Conservation (phyloP, 2,797 vertebrate genomes). For the Sebastolobus alascanus region DNA sequence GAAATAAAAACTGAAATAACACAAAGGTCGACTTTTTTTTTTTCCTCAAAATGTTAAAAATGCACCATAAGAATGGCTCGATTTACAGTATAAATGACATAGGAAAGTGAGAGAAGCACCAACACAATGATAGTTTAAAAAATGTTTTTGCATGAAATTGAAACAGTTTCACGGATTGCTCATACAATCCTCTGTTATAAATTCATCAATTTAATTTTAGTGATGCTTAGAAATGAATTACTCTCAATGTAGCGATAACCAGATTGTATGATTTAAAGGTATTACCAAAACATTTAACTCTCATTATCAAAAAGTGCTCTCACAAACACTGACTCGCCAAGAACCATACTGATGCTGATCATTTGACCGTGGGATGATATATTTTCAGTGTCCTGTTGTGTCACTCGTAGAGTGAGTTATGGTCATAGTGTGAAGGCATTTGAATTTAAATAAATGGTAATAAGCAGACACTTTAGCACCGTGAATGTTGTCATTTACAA, state of each 20-base stretch:
- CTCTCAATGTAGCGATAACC: conserved; percentile 42
- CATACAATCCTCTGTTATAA: conserved; percentile 71
- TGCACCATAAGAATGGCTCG: conserved; percentile 83
- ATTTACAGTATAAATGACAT: conserved; percentile 83
- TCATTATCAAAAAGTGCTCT: conserved; percentile 89
- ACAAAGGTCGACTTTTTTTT: conserved; percentile 45
- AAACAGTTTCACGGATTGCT: conserved; percentile 74
- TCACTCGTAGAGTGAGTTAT: conserved; percentile 77
- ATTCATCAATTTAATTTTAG: conserved; percentile 75
- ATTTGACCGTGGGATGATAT: conserved; percentile 78
- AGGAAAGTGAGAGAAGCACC: conserved; percentile 89
- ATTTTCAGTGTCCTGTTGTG: conserved; percentile 61
- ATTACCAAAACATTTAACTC: conserved; percentile 84
- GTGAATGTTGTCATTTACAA: conserved; percentile 88
- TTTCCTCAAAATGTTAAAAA: conserved; percentile 79
- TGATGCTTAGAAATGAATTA: conserved; percentile 75
- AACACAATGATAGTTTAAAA: conserved; percentile 81
- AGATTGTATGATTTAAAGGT: conserved; percentile 79
- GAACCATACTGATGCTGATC: conserved; percentile 81
- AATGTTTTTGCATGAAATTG: conserved; percentile 83
- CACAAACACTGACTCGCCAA: conserved; percentile 85
- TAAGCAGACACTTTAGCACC: conserved; percentile 94
- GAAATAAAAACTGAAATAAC: conserved; percentile 58
- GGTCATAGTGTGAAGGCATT: conserved; percentile 85
- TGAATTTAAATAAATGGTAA: conserved; percentile 81